Evolutionary conservation across 2,797 vertebrate genomes (phyloP).

Genomic region (Rhabdomys pumilio): DNA sequence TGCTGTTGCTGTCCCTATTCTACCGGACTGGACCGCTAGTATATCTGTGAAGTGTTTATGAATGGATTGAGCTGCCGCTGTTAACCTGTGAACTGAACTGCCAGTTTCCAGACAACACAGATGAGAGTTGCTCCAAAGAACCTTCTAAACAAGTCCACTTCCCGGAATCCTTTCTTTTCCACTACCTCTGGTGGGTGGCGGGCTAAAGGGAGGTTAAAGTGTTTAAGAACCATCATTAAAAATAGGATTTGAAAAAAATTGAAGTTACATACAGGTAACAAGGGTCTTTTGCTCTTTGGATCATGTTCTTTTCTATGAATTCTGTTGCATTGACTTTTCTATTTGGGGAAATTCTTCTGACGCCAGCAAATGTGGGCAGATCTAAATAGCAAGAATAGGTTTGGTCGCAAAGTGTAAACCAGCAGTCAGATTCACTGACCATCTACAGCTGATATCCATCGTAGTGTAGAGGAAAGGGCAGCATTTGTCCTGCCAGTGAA

Average conservation of each 20-base stretch:
- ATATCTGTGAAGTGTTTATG: no score
- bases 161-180: background rate
- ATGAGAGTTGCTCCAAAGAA: background rate
- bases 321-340: background rate
- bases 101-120: background rate
- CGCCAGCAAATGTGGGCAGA: conserved; percentile 60
- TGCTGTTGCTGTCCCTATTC: background rate
- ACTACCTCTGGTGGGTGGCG: background rate
- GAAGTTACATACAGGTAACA: background rate
- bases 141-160: background rate
- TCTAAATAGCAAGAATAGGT: conserved; percentile 66
- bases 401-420: conserved; percentile 73
- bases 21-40: no score
- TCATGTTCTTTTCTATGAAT: background rate
- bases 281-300: background rate
- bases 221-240: background rate
- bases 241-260: background rate
- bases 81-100: background rate
- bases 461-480: conserved; percentile 70
- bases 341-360: background rate
- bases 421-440: conserved; percentile 25
- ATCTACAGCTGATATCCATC: conserved; percentile 51
- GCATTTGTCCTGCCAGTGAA: conserved; percentile 78
- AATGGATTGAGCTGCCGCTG: no score
- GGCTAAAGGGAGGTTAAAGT: background rate